Base-by-base conservation (phyloP, 2,888 invertebrate species). In the Branchipolynoe longqiensis region DNA sequence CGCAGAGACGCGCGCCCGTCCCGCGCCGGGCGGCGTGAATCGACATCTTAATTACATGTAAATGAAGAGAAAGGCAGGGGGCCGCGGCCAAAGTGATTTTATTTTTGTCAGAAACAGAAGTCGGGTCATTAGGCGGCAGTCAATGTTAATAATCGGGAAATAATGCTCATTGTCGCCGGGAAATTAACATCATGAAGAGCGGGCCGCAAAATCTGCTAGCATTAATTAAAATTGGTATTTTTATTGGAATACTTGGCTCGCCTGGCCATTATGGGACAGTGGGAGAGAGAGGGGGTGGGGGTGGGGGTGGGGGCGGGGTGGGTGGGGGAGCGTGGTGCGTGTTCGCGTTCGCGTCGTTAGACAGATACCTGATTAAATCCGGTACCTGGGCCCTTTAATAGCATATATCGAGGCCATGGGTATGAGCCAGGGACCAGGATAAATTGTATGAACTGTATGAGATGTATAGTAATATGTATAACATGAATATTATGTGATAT, bases 141-240 rank as follows among this genome's bases (percentile, higher is more conserved):
- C 78, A 54, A 78, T 78, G 78, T 78, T 78, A 74, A 78, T 78
- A 78, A 78, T 25, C 78, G 54, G 54, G 48, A 54, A 78, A 78
- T 78, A 78, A 41, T 78, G 48, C 78, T 78, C 48, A 78, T 78
- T 78, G 78, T 78, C 78, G 78, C 48, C 78, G 41, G 48, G 54
- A 78, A 78, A 78, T 78, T 78, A 78, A 78, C 78, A 78, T 78
- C 78, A 78, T 78, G 48, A 78, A 78, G 78, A 54, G 28, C 48
- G 48, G 31, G 33, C 28, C 78, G 48, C 78, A 78, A 78, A 78
- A 78, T 41, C 78, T 54, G 31, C 28, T 41, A 78, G 41, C 78
- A 78, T 78, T 78, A 78, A 78, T 78, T 78, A 78, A 78, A 78
- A 78, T 78, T 78, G 78, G 78, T 78, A 78, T 78, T 78, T 78